Percentiles rank a stretch among this genome's conserved stretches.
phyloP scores from a whole-genome alignment of 2,888 invertebrate genomes.

The Acanthosepion esculentum region DNA sequence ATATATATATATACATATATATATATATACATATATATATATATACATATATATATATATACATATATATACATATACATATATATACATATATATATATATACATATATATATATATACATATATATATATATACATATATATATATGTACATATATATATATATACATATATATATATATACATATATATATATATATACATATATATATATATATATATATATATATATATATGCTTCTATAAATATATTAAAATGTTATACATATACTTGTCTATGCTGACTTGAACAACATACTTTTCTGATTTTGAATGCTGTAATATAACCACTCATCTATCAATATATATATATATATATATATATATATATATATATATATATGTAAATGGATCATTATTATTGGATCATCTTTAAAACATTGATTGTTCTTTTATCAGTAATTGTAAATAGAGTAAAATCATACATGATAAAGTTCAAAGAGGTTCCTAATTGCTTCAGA shows the following conservation, averaged over 20 bases:
- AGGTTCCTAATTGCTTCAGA: neutral
- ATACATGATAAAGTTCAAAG: neutral
- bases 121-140: too few species aligned
- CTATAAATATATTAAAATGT: neutral
- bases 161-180: too few species aligned
- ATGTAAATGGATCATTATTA: neutral
- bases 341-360: too few species aligned
- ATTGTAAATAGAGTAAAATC: neutral
- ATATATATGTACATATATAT: too few species aligned
- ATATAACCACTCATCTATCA: neutral
- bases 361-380: too few species aligned
- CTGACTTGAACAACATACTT: neutral
- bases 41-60: too few species aligned
- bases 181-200: too few species aligned
- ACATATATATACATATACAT: too few species aligned
- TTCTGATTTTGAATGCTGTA: neutral
- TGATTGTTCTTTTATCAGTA: neutral
- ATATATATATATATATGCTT: neutral
- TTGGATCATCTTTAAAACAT: neutral
- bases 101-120: too few species aligned
- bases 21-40: too few species aligned
- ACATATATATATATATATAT: neutral
- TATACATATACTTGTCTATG: neutral
- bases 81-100: too few species aligned
- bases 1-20: too few species aligned